A percentile compares a stretch with the other conserved stretches of the same genome.
Conservation (phyloP, 2,113 vertebrate species). For the Oryzias javanicus region DNA sequence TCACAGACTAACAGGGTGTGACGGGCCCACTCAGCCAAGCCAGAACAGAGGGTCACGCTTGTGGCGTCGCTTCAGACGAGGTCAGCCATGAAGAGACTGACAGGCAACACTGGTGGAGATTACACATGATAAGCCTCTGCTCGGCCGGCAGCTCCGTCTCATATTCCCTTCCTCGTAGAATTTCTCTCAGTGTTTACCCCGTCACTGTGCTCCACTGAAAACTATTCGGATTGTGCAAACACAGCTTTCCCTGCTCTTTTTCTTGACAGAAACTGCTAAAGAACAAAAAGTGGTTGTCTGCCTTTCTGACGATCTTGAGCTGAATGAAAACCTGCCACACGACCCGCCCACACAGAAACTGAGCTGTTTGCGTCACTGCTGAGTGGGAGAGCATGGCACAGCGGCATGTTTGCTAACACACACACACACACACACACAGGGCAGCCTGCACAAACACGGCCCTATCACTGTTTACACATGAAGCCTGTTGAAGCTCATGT, state of each 20-base stretch:
- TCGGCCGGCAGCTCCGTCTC: slow-evolving; percentile 11
- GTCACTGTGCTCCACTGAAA: slow-evolving; percentile 27
- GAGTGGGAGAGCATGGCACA: slow-evolving; percentile 53
- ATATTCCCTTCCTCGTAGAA: background rate
- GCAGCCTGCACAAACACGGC: slow-evolving; percentile 45
- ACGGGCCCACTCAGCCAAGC: slow-evolving; percentile 42
- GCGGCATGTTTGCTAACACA: slow-evolving; percentile 53
- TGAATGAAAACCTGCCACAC: slow-evolving; percentile 35
- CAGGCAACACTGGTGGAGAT: slow-evolving; percentile 43
- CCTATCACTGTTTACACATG: slow-evolving; percentile 72
- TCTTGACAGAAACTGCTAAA: background rate
- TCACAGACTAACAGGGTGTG: slow-evolving; percentile 38
- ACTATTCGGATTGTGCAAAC: slow-evolving; percentile 28
- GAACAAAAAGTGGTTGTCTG: background rate
- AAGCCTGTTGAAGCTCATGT: slow-evolving; percentile 56
- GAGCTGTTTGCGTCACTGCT: slow-evolving; percentile 49
- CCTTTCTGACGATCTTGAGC: slow-evolving; percentile 28
- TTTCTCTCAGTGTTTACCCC: slow-evolving; percentile 31
- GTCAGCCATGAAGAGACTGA: slow-evolving; percentile 55
- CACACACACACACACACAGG: slow-evolving; percentile 22
- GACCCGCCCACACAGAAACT: slow-evolving; percentile 53
- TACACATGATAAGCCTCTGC: slow-evolving; percentile 39
- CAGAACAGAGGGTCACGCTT: slow-evolving; percentile 37
- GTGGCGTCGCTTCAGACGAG: slow-evolving; percentile 47
- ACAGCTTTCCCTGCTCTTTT: slow-evolving; percentile 7